A percentile compares a stretch with the other conserved stretches of the same genome.
Conservation (phyloP, 2,888 invertebrate genomes). For the Iphiclides podalirius region DNA sequence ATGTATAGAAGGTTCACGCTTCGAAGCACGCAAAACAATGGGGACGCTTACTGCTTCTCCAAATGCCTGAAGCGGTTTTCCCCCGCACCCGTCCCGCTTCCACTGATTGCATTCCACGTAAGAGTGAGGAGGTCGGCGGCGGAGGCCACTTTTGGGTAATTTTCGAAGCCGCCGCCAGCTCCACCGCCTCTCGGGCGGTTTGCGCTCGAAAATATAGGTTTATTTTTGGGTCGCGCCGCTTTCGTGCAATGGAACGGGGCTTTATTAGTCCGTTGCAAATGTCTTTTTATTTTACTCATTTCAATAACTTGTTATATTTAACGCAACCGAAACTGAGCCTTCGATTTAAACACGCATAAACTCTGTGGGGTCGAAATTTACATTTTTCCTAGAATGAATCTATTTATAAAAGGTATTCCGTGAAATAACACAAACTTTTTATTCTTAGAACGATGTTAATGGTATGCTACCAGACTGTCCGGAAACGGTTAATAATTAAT, state of each 20-base stretch:
- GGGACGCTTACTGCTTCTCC: constrained; percentile 72
- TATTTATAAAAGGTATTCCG: no score
- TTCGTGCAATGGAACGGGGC: constrained; percentile 16
- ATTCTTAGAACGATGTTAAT: no score
- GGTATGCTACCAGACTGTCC: no score
- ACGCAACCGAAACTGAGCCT: no score
- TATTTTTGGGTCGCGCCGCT: constrained; percentile 39
- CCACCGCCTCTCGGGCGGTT: constrained; percentile 50
- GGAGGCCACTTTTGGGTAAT: constrained; percentile 75
- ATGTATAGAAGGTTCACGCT: constrained; percentile 54
- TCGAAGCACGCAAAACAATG: constrained; percentile 71
- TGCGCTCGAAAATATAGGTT: constrained; percentile 47
- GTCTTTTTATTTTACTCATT: constrained; percentile 21
- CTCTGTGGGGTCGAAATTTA: no score
- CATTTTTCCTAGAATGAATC: no score
- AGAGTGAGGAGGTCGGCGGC: constrained; percentile 47
- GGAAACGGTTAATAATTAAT: no score
- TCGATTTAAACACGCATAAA: no score
- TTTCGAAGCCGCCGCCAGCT: constrained; percentile 61
- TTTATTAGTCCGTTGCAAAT: constrained; percentile 25
- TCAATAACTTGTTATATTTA: no score
- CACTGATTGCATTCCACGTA: constrained; percentile 29
- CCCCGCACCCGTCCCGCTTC: constrained; percentile 47
- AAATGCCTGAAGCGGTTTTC: constrained; percentile 69
- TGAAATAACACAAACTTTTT: no score